A percentile compares a stretch with the other conserved stretches of the same genome.
These are phyloP conservation scores for Planococcus citri DNA, from an alignment of 1,140 invertebrate species.

Conservation along the genomic window DNA sequence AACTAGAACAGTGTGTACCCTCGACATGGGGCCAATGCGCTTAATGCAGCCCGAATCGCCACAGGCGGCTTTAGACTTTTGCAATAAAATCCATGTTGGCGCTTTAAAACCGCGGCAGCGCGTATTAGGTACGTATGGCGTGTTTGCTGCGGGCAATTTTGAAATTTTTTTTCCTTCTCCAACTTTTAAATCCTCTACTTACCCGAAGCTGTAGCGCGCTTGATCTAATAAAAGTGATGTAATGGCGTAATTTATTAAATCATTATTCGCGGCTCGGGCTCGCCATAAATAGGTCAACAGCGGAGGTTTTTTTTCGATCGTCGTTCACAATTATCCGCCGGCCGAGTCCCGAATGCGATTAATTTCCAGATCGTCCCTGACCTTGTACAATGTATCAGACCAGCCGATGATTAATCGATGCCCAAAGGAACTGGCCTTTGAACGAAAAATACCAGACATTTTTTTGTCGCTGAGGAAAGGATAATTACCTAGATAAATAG, in stretches of 20 bases:
- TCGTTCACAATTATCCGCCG: neutral
- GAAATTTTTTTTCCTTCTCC: neutral
- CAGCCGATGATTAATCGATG: neutral
- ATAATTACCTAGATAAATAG: too few relatives aligned
- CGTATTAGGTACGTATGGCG: too few relatives aligned
- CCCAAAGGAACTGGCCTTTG: neutral
- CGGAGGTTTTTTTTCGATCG: neutral
- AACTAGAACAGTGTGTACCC: neutral
- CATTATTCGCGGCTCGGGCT: constrained; percentile 6
- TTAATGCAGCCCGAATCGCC: constrained; percentile 1
- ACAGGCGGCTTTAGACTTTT: neutral
- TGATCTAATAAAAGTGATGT: constrained; percentile 7
- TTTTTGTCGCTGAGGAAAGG: neutral
- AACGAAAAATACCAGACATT: neutral
- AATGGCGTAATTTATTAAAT: constrained; percentile 4
- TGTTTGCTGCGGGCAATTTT: neutral
- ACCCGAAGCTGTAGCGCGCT: neutral
- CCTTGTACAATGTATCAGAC: neutral
- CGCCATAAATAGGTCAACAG: neutral
- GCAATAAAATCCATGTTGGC: constrained; percentile 1
- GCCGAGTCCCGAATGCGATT: too few relatives aligned
- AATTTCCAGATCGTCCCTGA: neutral
- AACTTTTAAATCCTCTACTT: neutral
- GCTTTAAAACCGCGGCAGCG: too few relatives aligned
- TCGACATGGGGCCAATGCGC: neutral